These are phyloP conservation scores for Drosophila mauritiana DNA, from an alignment of 1,140 invertebrate genomes.

Conservation along the genomic window DNA sequence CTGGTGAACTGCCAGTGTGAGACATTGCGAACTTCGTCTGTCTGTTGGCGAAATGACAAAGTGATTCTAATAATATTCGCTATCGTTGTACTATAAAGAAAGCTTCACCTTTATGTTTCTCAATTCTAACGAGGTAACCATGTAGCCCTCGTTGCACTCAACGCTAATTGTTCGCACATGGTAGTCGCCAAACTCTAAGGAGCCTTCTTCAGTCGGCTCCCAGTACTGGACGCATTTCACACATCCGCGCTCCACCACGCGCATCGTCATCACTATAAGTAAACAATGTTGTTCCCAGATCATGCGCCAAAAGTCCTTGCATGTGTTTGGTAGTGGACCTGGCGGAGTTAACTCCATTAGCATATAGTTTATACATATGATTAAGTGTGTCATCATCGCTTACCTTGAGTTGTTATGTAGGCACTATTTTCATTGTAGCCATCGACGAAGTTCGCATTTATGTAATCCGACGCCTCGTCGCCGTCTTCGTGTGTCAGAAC, in stretches of 20 bases:
- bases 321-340: slow-evolving; percentile 96
- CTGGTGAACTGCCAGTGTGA: slow-evolving; percentile 93
- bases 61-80: too few relatives aligned
- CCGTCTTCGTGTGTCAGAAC: slow-evolving; percentile 90
- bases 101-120: too few relatives aligned
- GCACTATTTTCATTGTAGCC: slow-evolving; percentile 99
- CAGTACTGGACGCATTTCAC: slow-evolving; percentile 98
- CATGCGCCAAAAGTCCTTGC: slow-evolving; percentile 98
- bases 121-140: too few relatives aligned
- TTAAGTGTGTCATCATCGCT: slow-evolving; percentile 14
- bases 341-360: slow-evolving; percentile 8
- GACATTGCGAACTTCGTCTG: too few relatives aligned
- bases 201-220: slow-evolving; percentile 90
- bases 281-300: slow-evolving; percentile 96
- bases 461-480: slow-evolving; percentile 95
- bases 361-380: neutral
- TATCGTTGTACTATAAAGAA: too few relatives aligned
- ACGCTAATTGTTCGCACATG: too few relatives aligned
- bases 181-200: slow-evolving; percentile 90
- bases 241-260: slow-evolving; percentile 93
- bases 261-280: slow-evolving; percentile 97
- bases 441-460: slow-evolving; percentile 99
- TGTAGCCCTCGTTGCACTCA: too few relatives aligned
- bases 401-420: slow-evolving; percentile 98
- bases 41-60: too few relatives aligned